phyloP scores from a whole-genome alignment of 2,797 vertebrate species.

The Aeoliscus strigatus region DNA sequence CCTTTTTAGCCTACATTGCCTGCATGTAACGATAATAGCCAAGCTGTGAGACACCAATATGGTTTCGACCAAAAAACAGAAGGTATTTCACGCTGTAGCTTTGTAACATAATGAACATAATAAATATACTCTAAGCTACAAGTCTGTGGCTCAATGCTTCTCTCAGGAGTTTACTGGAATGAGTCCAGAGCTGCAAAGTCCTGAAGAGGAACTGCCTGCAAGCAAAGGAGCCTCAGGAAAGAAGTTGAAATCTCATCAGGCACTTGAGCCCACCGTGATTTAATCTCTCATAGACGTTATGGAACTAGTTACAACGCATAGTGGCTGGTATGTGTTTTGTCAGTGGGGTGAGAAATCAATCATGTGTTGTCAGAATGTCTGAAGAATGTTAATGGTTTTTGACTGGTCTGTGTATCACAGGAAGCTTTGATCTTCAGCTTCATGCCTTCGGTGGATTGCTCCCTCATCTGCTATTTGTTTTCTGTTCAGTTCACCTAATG shows the following conservation, averaged over 20 bases:
- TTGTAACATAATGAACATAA: conserved; percentile 2
- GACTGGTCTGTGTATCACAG: too few relatives aligned
- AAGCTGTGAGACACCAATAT: too few relatives aligned
- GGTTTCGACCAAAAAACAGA: conserved; percentile 1
- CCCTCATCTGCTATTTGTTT: too few relatives aligned
- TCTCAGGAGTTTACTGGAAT: too few relatives aligned
- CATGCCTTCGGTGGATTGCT: too few relatives aligned
- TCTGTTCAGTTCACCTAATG: too few relatives aligned
- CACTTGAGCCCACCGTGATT: conserved; percentile 19
- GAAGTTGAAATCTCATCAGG: conserved; percentile 4
- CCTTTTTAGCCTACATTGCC: too few relatives aligned
- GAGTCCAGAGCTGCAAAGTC: conserved; percentile 4
- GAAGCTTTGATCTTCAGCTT: too few relatives aligned
- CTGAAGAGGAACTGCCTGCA: background rate
- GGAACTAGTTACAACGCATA: conserved; percentile 14
- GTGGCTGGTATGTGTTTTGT: background rate
- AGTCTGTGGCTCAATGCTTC: background rate
- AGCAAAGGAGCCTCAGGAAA: conserved; percentile 17
- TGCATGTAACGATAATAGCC: too few relatives aligned
- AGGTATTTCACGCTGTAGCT: conserved; percentile 13
- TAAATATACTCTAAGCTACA: conserved; percentile 11
- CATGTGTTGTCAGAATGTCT: conserved; percentile 1
- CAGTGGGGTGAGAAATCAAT: conserved; percentile 1
- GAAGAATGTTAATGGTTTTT: too few relatives aligned
- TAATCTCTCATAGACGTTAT: conserved; percentile 15